These are phyloP conservation scores for Dicentrarchus labrax DNA, from an alignment of 2,113 vertebrate genomes.

Conservation along the genomic window DNA sequence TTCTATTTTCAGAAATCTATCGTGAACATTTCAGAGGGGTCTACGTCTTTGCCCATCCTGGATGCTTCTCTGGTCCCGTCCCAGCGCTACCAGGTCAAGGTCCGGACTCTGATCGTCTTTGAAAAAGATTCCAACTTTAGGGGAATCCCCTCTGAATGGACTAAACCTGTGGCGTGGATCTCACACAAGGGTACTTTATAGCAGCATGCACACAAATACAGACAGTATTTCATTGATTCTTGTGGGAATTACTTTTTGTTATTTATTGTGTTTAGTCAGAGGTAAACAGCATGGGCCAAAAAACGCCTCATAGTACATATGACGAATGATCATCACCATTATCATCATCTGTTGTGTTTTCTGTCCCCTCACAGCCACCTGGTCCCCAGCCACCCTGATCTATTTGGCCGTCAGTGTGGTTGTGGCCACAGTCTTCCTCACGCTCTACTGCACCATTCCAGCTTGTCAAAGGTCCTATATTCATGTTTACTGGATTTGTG, in stretches of 20 bases:
- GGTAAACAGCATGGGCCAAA: not conserved
- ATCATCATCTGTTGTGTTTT: conserved; percentile 9
- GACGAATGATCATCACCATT: not conserved
- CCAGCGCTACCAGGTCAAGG: conserved; percentile 67
- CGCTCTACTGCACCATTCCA: conserved; percentile 68
- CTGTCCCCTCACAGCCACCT: conserved; percentile 54
- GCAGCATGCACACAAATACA: not conserved
- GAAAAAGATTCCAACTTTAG: fast-evolving
- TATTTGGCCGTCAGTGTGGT: conserved; percentile 53
- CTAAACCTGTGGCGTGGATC: conserved; percentile 66
- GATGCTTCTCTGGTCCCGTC: conserved; percentile 37
- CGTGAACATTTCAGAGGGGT: not conserved
- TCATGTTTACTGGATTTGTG: not conserved
- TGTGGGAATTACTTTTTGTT: no score
- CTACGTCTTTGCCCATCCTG: conserved; percentile 20
- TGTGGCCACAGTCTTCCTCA: conserved; percentile 49
- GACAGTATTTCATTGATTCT: not conserved
- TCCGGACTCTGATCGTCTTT: conserved; percentile 57
- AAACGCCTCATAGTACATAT: not conserved
- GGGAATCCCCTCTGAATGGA: conserved; percentile 81
- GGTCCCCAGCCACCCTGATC: conserved; percentile 37
- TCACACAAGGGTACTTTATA: conserved; percentile 59
- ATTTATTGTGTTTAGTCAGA: not conserved
- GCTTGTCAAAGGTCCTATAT: conserved; percentile 72
- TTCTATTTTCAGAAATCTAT: conserved; percentile 22